Conservation (phyloP, 2,113 vertebrate species). For the Pomatostomus ruficeps region DNA sequence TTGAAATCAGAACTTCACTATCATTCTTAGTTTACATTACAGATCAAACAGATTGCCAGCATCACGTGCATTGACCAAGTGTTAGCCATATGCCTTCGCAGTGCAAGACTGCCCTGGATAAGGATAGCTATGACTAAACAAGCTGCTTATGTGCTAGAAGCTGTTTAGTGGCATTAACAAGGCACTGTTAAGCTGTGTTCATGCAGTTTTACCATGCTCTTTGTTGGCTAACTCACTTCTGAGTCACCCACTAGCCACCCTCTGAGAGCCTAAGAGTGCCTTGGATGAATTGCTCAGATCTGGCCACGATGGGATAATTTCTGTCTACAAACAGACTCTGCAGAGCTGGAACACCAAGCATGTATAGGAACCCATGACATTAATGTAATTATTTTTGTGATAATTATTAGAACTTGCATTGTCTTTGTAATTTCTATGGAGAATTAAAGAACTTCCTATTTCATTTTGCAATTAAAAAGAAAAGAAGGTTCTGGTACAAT, state of each 20-base stretch:
- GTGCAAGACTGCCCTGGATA: background rate
- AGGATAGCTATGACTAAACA: background rate
- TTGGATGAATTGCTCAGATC: background rate
- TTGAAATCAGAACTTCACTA: background rate
- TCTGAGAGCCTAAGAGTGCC: background rate
- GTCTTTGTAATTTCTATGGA: background rate
- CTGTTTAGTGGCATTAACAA: background rate
- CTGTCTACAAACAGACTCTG: background rate
- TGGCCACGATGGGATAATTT: background rate
- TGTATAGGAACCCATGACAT: background rate
- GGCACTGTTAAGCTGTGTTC: background rate
- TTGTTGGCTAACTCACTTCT: background rate
- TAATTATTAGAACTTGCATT: background rate
- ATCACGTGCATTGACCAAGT: background rate
- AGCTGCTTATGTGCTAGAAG: background rate
- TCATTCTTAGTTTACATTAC: background rate
- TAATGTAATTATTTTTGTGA: background rate
- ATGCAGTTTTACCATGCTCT: background rate
- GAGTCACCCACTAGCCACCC: background rate
- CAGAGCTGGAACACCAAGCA: background rate
- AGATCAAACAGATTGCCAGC: background rate
- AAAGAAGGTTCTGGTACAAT: background rate
- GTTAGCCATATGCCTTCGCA: rapidly evolving
- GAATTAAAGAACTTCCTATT: background rate
- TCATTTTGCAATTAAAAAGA: background rate